Evolutionary conservation across 2,888 invertebrate species (phyloP), one percentile per base, ranked within the genome.

Genomic region (Tenthredo mesomela): DNA sequence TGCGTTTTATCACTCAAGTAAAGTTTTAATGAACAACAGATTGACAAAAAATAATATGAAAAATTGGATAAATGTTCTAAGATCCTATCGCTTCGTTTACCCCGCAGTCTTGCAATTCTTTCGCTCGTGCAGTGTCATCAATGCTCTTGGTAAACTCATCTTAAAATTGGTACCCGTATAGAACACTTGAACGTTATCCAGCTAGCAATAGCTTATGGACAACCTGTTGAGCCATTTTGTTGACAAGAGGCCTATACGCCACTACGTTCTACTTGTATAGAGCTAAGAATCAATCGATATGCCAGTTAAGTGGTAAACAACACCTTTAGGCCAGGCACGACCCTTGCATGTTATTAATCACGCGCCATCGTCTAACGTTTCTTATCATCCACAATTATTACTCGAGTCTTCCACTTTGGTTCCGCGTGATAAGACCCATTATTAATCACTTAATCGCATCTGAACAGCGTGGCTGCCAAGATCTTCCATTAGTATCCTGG

Each of bases 221-320:
- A 82, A 82, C 82, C 82, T 82, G 82, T 82, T 82, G 82, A 82
- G 67, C 82, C 70, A 65, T 67, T 67, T 82, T 70, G 67, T 82
- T 67, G 67, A 82, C 67, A 82, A 65, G 33, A 82, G 47, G 82
- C 47, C 67, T 47, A 70, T 47, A 82, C 47, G 43, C 70, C 18
- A 70, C 67, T 82, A 43, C 47, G 47, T 70, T 50, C 29, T 25
- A 77, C 61, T 61, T 58, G 58, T 80, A 61, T 18, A 61, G 61
- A 67, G 43, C 29, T 47, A 47, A 50, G 65, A 67, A 82, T 82
- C 82, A 82, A 82, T 82, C 82, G 82, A 82, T 82, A 61, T 21
- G 18, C 61, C 61, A 37, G 58, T 40, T 61, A 40, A 80, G 80
- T 58, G 80, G 80, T 15, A 58, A 80, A 80, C 61, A 80, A 61